Conservation (phyloP, 2,888 invertebrate species). For the Sminthurides aquaticus region DNA sequence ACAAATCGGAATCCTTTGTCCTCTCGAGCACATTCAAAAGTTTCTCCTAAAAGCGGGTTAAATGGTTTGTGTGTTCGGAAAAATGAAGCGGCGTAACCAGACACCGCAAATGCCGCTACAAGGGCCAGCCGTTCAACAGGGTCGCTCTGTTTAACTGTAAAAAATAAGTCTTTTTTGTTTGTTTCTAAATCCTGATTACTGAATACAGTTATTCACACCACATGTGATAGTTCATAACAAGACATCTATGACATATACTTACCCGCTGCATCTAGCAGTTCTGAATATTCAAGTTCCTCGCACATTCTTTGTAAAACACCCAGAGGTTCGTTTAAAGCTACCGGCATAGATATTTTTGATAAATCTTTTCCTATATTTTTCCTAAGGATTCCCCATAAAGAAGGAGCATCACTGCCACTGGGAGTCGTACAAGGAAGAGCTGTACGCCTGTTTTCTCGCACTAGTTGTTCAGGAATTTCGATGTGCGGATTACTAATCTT, state of each 20-base stretch:
- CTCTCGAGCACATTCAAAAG: constrained; percentile 69
- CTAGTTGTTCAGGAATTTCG: constrained; percentile 38
- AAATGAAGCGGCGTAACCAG: constrained; percentile 64
- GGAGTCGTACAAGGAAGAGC: constrained; percentile 64
- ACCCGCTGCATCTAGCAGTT: constrained; percentile 64
- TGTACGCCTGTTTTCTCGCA: constrained; percentile 54
- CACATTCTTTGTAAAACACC: constrained; percentile 71
- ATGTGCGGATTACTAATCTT: constrained; percentile 38
- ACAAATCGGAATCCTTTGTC: constrained; percentile 71
- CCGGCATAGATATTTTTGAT: constrained; percentile 69
- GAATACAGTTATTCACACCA: neutral
- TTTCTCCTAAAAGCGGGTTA: constrained; percentile 74
- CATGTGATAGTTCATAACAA: neutral
- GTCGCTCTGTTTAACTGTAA: constrained; percentile 54
- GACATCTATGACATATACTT: constrained; percentile 22
- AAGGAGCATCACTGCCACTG: constrained; percentile 63
- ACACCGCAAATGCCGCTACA: constrained; percentile 73
- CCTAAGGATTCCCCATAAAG: constrained; percentile 69
- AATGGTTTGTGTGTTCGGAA: constrained; percentile 75
- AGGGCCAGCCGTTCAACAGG: constrained; percentile 66
- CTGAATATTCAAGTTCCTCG: constrained; percentile 76
- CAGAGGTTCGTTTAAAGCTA: constrained; percentile 74
- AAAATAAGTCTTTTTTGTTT: no score
- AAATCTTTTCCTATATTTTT: constrained; percentile 80
- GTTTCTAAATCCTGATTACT: no score